Percentiles rank a stretch among this genome's conserved stretches.
These are phyloP conservation scores for Chaenogobius annularis DNA, from an alignment of 2,113 vertebrate species.

Conservation along the genomic window DNA sequence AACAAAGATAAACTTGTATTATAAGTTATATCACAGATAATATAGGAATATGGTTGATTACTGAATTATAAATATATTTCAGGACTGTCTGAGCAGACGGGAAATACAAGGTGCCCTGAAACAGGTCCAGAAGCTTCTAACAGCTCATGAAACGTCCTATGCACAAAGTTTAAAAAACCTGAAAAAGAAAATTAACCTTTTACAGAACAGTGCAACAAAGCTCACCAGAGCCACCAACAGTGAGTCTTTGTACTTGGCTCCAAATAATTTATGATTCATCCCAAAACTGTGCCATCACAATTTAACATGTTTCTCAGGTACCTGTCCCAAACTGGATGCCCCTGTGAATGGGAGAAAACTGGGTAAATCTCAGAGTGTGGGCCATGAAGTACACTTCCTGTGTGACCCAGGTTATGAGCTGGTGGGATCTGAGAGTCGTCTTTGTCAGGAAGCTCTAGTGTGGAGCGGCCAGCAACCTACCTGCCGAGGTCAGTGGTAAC, in stretches of 20 bases:
- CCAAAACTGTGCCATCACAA: not conserved
- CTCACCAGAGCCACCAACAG: constrained; percentile 71
- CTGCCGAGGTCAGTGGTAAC: constrained; percentile 77
- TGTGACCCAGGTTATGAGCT: constrained; percentile 79
- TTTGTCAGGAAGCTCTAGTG: constrained; percentile 76
- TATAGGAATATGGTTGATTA: not conserved
- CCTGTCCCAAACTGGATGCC: constrained; percentile 71
- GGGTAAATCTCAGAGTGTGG: constrained; percentile 68
- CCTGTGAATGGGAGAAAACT: constrained; percentile 79
- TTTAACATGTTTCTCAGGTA: constrained; percentile 60
- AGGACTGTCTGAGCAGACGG: constrained; percentile 80
- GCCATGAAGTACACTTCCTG: constrained; percentile 83
- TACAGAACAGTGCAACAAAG: constrained; percentile 71
- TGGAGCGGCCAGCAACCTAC: constrained; percentile 81
- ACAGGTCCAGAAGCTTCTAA: constrained; percentile 85
- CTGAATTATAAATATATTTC: constrained; percentile 8
- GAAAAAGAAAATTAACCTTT: constrained; percentile 80
- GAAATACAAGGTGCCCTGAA: constrained; percentile 74
- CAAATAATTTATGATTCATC: not conserved
- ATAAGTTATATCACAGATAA: not conserved
- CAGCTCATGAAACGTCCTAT: constrained; percentile 80
- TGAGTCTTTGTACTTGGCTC: constrained; percentile 37
- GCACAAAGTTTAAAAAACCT: constrained; percentile 73
- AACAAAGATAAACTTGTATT: not conserved
- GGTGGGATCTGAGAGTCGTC: constrained; percentile 78